phyloP scores from a whole-genome alignment of 1,140 invertebrate species.

The Platyscapa corneri region DNA sequence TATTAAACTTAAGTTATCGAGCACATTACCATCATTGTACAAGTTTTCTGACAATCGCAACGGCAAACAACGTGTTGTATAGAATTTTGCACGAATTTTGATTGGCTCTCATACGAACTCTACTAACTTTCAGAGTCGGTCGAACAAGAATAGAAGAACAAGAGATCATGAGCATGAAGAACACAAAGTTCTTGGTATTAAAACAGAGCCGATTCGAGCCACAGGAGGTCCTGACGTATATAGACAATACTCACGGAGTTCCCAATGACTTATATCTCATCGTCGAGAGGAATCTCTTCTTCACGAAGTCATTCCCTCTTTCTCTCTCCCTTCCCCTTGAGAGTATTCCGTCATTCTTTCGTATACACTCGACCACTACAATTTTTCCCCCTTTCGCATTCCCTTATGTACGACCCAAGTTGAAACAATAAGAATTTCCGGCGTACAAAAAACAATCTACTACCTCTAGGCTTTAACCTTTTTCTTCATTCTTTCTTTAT shows the following conservation, averaged over 20 bases:
- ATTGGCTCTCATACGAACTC: not conserved
- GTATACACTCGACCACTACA: not conserved
- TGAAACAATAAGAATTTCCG: slow-evolving; percentile 17
- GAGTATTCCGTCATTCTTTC: not conserved
- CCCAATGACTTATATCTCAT: not conserved
- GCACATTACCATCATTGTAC: no score
- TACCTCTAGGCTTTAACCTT: not conserved
- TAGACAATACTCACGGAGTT: not conserved
- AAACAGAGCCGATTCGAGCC: not conserved
- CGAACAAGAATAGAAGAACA: no score
- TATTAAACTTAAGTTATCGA: no score
- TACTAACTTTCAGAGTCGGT: not conserved
- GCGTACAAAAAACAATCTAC: not conserved
- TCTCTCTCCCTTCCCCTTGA: not conserved
- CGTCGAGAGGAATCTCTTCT: not conserved
- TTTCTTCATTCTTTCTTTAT: not conserved
- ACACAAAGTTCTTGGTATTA: not conserved
- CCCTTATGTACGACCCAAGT: not conserved
- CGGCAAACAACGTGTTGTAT: no score
- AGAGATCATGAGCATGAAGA: not conserved
- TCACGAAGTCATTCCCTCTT: not conserved
- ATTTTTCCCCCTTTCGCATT: not conserved
- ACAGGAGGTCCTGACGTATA: not conserved
- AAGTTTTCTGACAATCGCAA: no score
- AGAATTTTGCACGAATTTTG: not conserved